phyloP scores from a whole-genome alignment of 1,140 invertebrate genomes.

The Neotoxoptera formosana region DNA sequence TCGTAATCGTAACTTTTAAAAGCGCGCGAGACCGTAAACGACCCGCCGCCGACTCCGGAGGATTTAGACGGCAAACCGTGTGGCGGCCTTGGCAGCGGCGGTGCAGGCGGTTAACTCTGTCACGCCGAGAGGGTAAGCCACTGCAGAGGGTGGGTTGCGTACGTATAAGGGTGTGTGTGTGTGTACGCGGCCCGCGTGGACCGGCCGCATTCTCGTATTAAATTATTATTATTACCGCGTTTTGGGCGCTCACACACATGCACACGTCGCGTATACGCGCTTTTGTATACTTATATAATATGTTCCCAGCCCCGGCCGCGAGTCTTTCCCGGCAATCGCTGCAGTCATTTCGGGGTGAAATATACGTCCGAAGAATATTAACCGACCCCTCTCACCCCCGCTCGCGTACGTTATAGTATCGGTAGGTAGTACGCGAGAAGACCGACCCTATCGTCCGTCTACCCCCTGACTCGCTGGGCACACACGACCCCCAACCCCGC shows the following conservation, averaged over 20 bases:
- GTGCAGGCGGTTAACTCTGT: conserved; percentile 47
- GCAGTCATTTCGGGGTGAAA: conserved; percentile 19
- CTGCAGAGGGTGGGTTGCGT: not conserved
- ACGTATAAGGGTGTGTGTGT: not conserved
- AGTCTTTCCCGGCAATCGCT: not conserved
- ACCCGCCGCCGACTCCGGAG: not conserved
- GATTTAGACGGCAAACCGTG: conserved; percentile 42
- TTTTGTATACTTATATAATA: too few relatives aligned
- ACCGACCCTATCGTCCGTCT: not conserved
- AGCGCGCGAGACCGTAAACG: conserved; percentile 56
- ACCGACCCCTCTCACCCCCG: not conserved
- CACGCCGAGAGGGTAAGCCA: not conserved
- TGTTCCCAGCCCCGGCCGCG: not conserved
- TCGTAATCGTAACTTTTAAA: conserved; percentile 57
- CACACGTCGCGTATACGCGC: not conserved
- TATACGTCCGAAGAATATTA: conserved; percentile 55
- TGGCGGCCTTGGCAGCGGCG: not conserved
- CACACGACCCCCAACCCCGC: too few relatives aligned
- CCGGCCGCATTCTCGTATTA: conserved; percentile 8
- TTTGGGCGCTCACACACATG: not conserved
- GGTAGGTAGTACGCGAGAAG: not conserved
- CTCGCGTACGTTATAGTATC: not conserved
- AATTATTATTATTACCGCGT: conserved; percentile 54
- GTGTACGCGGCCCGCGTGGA: not conserved
- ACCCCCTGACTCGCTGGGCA: too few relatives aligned